phyloP scores from a whole-genome alignment of 1,140 invertebrate genomes.

The Drosophila miranda region DNA sequence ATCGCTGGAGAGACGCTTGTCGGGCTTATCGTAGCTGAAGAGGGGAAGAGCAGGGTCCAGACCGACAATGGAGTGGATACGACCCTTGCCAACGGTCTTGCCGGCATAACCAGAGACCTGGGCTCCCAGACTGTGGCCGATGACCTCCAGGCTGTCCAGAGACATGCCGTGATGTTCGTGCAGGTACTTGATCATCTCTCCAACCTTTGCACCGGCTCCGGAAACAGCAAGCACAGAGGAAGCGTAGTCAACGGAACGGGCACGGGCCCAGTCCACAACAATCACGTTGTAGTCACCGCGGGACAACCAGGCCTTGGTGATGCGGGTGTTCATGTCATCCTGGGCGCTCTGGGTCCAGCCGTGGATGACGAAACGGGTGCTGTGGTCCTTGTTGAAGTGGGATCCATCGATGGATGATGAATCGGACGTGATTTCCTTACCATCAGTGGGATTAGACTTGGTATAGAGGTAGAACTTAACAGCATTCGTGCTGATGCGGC shows the following conservation, averaged over 20 bases:
- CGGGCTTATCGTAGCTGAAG: conserved; percentile 68
- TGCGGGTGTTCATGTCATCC: conserved; percentile 58
- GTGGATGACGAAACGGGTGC: conserved; percentile 70
- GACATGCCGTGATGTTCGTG: conserved; percentile 56
- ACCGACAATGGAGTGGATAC: conserved; percentile 72
- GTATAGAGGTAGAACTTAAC: conserved; percentile 72
- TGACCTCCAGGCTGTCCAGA: conserved; percentile 49
- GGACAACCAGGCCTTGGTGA: conserved; percentile 82
- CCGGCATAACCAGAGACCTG: conserved; percentile 84
- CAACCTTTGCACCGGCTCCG: conserved; percentile 81
- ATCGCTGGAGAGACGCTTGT: conserved; percentile 78
- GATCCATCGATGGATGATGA: conserved; percentile 47
- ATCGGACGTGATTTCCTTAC: conserved; percentile 41
- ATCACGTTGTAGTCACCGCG: conserved; percentile 84
- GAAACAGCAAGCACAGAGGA: conserved; percentile 82
- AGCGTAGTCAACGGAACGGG: conserved; percentile 81
- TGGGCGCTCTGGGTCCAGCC: conserved; percentile 59
- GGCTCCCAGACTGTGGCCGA: conserved; percentile 82
- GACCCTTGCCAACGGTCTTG: conserved; percentile 57
- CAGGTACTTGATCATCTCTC: conserved; percentile 72
- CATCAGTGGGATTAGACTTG: conserved; percentile 44
- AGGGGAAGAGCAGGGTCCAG: conserved; percentile 83
- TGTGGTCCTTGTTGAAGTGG: conserved; percentile 59
- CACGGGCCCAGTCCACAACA: conserved; percentile 83
- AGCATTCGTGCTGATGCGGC: conserved; percentile 45